Evolutionary conservation across 1,140 invertebrate species (phyloP).

Genomic region (Nomia melanderi): DNA sequence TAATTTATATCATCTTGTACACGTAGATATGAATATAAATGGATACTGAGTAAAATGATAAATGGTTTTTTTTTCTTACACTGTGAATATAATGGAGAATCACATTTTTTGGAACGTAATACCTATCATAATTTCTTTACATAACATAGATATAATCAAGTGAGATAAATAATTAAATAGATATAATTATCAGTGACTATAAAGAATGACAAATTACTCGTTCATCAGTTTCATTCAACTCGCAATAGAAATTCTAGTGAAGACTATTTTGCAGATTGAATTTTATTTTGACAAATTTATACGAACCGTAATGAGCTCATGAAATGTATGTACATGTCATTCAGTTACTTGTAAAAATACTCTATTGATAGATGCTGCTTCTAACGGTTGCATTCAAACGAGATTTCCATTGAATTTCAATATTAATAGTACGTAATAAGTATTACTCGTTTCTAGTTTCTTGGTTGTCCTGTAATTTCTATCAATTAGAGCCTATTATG

Average conservation of each 20-base stretch:
- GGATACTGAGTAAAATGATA: slow-evolving; percentile 16
- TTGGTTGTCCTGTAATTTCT: neutral
- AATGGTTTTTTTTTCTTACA: slow-evolving; percentile 6
- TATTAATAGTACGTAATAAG: neutral
- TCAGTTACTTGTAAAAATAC: neutral
- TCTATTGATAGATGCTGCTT: slow-evolving; percentile 6
- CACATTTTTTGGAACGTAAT: slow-evolving; percentile 1
- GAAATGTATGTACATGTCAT: neutral
- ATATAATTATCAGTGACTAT: neutral
- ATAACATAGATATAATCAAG: neutral
- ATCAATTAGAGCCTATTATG: neutral
- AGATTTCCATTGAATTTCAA: neutral
- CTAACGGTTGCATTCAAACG: neutral
- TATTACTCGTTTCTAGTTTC: neutral
- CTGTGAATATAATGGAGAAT: neutral
- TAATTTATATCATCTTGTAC: slow-evolving; percentile 19
- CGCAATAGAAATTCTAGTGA: neutral
- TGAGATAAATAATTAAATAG: neutral
- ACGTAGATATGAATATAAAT: slow-evolving; percentile 15
- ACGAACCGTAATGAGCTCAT: neutral
- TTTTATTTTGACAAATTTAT: neutral
- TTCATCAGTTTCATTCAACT: neutral
- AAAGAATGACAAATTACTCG: neutral
- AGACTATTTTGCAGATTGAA: neutral
- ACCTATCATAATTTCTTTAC: neutral